A percentile compares a stretch with the other conserved stretches of the same genome.
phyloP scores from a whole-genome alignment of 2,888 invertebrate genomes.

The Acronicta psi region DNA sequence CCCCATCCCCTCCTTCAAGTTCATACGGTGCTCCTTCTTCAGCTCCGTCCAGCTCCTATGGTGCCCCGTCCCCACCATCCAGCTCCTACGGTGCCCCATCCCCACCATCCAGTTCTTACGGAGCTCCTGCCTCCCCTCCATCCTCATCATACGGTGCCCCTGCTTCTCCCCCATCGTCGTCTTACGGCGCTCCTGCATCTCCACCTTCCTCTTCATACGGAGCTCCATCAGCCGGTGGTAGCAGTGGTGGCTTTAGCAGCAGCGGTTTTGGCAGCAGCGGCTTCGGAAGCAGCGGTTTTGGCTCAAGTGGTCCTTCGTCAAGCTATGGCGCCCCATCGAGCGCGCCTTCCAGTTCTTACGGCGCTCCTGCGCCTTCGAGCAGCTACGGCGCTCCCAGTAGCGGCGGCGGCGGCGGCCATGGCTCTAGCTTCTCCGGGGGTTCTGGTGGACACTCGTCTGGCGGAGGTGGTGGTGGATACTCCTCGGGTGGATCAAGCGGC shows the following conservation, averaged over 20 bases:
- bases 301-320: constrained; percentile 67
- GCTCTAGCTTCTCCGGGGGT: constrained; percentile 53
- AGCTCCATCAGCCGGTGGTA: constrained; percentile 65
- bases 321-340: constrained; percentile 81
- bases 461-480: constrained; percentile 58
- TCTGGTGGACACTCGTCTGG: constrained; percentile 63
- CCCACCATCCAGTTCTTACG: constrained; percentile 65
- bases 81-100: constrained; percentile 63
- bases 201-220: constrained; percentile 75
- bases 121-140: constrained; percentile 58
- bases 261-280: constrained; percentile 64
- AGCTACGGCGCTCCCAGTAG: constrained; percentile 61
- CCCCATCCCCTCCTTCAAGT: constrained; percentile 62
- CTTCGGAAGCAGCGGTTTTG: constrained; percentile 64
- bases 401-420: constrained; percentile 57
- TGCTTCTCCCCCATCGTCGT: constrained; percentile 63
- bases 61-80: constrained; percentile 63
- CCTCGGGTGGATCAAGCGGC: constrained; percentile 60
- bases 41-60: constrained; percentile 61
- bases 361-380: constrained; percentile 60
- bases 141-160: constrained; percentile 65
- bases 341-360: constrained; percentile 81
- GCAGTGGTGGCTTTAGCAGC: constrained; percentile 61
- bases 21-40: constrained; percentile 69
- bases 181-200: constrained; percentile 70